These are phyloP conservation scores for Amphipyra berbera DNA, from an alignment of 2,888 invertebrate genomes.

Conservation along the genomic window DNA sequence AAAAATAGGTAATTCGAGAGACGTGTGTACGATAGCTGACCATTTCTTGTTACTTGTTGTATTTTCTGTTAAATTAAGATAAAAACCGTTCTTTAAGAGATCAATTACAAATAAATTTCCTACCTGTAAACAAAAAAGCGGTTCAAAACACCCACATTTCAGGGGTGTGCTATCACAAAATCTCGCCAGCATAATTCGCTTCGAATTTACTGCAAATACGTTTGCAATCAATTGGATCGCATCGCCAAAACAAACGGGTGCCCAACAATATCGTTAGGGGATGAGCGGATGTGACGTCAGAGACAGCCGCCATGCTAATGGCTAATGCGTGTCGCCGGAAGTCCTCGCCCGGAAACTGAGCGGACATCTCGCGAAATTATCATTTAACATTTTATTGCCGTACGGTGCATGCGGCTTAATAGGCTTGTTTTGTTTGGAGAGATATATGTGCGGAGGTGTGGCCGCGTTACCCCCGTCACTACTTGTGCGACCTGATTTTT, in stretches of 20 bases:
- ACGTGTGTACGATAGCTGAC: no score
- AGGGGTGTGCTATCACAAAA: conserved; percentile 19
- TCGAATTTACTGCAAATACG: conserved; percentile 59
- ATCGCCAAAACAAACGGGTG: conserved; percentile 59
- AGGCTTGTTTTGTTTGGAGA: conserved; percentile 52
- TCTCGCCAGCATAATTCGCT: conserved; percentile 40
- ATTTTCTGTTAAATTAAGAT: no score
- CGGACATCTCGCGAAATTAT: conserved; percentile 85
- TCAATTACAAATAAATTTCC: conserved; percentile 13
- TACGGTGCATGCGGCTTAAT: conserved; percentile 56
- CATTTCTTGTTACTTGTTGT: no score
- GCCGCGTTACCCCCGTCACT: neutral
- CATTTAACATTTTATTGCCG: conserved; percentile 86
- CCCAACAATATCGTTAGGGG: conserved; percentile 58
- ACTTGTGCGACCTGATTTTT: neutral
- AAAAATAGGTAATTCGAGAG: no score
- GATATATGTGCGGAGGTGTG: conserved; percentile 37
- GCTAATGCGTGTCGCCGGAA: conserved; percentile 88
- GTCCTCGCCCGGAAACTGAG: conserved; percentile 79
- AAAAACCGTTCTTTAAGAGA: conserved; percentile 5
- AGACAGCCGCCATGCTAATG: conserved; percentile 84
- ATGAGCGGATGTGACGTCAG: conserved; percentile 81
- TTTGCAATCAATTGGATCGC: conserved; percentile 59
- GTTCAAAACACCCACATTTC: conserved; percentile 4
- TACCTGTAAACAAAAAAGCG: conserved; percentile 4